Base-by-base conservation (phyloP, 30 jellyfish, hydroid and myxozoan genomes). In the Clytia hemisphaerica region DNA sequence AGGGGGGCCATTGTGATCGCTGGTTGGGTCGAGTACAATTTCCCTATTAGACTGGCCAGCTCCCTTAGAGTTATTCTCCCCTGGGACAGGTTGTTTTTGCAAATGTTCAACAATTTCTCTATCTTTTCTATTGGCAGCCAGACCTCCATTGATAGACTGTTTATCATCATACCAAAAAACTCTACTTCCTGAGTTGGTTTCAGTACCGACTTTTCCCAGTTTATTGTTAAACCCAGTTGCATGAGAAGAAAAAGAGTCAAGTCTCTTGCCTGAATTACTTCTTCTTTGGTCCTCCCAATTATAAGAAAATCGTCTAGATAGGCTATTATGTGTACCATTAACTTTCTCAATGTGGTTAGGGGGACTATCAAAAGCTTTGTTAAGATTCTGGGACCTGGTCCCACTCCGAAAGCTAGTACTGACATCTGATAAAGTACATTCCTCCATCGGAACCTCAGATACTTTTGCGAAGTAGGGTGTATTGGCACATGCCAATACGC, bases 1-100 rank as follows among this genome's bases (percentile, higher is more conserved):
- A 78, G 75, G 16, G 49, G 48, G 27, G 83, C 92, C 25, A n/a
- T 22, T 38, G 73, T 51, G 6, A 49, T 27, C 25, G 92, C 92
- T 33, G 83, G 82, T 37, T 50, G n/a, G 63, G 28, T 37, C 28
- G 84, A 61, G 30, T 40, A 26, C 19, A 66, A 30, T 49, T 61
- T 34, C 18, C 14, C 22, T n/a, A n/a, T n/a, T n/a, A n/a, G n/a
- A n/a, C n/a, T n/a, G 14, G 14, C 65, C 15, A 7, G 22, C 22
- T n/a, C 18, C 66, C 10, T 31, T 14, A 10, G 66, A 22, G 0
- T 10, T 12, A 0, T 51, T 31, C 21, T 22, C 24, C 65, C 27
- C 6, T 6, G 27, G 14, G 14, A 9, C 10, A 21, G 28, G 22
- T 7, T 21, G 14, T 50, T 14, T 21, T 50, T 6, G 27, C 6